Percentiles rank a stretch among this genome's conserved stretches.
phyloP scores from a whole-genome alignment of 64 coral and sea anemone genomes.

The Cladopsammia gracilis region DNA sequence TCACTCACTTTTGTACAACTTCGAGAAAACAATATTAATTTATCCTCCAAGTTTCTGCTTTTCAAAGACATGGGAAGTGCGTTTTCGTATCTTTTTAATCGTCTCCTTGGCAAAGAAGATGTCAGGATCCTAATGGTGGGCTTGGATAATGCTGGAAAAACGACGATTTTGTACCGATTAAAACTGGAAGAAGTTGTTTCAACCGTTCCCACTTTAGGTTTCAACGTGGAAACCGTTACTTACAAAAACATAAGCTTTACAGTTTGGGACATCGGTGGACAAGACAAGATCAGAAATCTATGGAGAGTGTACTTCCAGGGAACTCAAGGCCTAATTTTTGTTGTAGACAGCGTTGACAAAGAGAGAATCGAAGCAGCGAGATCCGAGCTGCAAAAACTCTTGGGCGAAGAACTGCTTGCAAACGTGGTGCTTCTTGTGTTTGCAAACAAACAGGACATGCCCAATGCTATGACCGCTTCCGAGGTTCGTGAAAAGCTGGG shows the following conservation, averaged over 20 bases:
- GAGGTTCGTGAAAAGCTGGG: constrained; percentile 95
- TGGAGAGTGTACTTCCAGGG: constrained; percentile 99
- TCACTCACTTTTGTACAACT: constrained; percentile 4
- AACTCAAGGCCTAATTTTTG: constrained; percentile 95
- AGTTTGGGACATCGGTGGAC: constrained; percentile 99
- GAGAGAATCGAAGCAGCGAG: constrained; percentile 89
- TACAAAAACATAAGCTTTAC: constrained; percentile 99
- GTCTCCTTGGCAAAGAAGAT: constrained; percentile 95
- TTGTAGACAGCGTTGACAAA: constrained; percentile 92
- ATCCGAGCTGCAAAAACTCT: constrained; percentile 79
- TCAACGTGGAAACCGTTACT: constrained; percentile 98
- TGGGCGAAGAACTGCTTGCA: constrained; percentile 82
- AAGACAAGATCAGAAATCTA: constrained; percentile 96
- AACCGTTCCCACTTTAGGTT: constrained; percentile 95
- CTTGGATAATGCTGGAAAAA: constrained; percentile 96
- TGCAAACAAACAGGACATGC: constrained; percentile 98
- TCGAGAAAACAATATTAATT: not conserved
- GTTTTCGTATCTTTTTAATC: constrained; percentile 85
- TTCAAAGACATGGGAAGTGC: constrained; percentile 84
- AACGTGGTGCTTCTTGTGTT: constrained; percentile 92
- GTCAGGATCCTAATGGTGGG: constrained; percentile 97
- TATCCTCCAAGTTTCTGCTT: not conserved
- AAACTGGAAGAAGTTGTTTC: constrained; percentile 94
- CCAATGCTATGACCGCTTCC: constrained; percentile 85
- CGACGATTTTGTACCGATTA: constrained; percentile 95